Percentiles rank a stretch among this genome's conserved stretches.
Evolutionary conservation across 30 jellyfish, hydroid and myxozoan species (phyloP).

Genomic region (Hydra vulgaris): DNA sequence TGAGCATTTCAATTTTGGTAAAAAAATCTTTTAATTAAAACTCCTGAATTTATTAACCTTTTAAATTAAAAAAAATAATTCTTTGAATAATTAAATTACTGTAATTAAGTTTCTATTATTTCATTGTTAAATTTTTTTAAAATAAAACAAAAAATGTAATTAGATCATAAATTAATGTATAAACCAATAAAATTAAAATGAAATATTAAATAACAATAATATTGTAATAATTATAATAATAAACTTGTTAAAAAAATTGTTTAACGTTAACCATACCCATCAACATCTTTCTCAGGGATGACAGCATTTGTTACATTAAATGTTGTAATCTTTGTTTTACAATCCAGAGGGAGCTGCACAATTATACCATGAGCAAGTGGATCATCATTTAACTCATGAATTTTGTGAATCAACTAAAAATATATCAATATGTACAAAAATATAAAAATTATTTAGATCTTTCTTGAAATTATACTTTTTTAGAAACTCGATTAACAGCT

Average conservation of each 20-base stretch:
- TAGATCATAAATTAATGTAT: too few relatives aligned
- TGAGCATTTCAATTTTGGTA: not conserved
- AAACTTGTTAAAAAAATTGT: too few relatives aligned
- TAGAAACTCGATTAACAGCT: not conserved
- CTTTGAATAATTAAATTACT: too few relatives aligned
- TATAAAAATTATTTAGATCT: not conserved
- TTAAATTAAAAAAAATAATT: too few relatives aligned
- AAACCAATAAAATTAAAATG: not conserved
- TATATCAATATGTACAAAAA: not conserved
- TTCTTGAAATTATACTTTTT: too few relatives aligned
- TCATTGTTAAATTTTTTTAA: too few relatives aligned
- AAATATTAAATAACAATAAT: not conserved
- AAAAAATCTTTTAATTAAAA: not conserved
- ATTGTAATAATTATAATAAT: not conserved
- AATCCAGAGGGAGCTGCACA: conserved; percentile 89
- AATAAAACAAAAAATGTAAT: too few relatives aligned
- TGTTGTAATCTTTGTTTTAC: conserved; percentile 58
- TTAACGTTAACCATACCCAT: too few relatives aligned
- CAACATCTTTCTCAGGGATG: conserved; percentile 90
- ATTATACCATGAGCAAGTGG: conserved; percentile 78
- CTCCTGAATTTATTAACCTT: not conserved
- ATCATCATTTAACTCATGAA: conserved; percentile 53
- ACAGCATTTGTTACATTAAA: conserved; percentile 86
- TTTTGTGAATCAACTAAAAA: conserved; percentile 37
- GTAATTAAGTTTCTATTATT: too few relatives aligned